Evolutionary conservation across 2,888 invertebrate genomes (phyloP).

Genomic region (Melanophora roralis): DNA sequence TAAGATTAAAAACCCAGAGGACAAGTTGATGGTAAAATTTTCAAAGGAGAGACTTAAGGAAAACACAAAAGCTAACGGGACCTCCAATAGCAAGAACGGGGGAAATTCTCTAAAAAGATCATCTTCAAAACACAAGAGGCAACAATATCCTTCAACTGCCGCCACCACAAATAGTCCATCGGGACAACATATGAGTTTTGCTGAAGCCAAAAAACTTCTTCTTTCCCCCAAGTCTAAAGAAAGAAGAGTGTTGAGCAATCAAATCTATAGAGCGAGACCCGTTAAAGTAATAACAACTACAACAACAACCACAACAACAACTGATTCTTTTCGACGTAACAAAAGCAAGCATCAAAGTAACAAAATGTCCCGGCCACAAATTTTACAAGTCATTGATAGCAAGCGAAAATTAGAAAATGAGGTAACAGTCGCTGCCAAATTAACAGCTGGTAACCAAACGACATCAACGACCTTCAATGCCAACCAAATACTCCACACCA

Average conservation of each 20-base stretch:
- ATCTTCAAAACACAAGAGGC: constrained; percentile 66
- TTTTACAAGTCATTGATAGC: constrained; percentile 81
- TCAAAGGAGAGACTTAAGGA: constrained; percentile 37
- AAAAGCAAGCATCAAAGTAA: constrained; percentile 69
- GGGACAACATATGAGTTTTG: constrained; percentile 14
- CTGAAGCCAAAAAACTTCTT: constrained; percentile 75
- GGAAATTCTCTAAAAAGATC: constrained; percentile 63
- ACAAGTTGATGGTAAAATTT: constrained; percentile 51
- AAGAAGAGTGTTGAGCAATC: constrained; percentile 70
- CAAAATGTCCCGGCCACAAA: constrained; percentile 82
- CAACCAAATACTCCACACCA: constrained; percentile 60
- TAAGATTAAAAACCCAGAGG: constrained; percentile 29
- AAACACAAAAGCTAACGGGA: background rate
- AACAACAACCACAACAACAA: constrained; percentile 32
- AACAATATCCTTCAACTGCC: constrained; percentile 68
- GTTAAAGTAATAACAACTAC: constrained; percentile 70
- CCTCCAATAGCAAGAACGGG: constrained; percentile 6
- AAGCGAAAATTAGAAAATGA: constrained; percentile 64
- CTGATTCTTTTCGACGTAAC: constrained; percentile 68
- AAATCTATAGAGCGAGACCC: constrained; percentile 74
- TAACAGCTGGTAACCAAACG: constrained; percentile 49
- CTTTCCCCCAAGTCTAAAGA: constrained; percentile 67
- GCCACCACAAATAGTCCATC: constrained; percentile 66
- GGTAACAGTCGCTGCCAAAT: constrained; percentile 37
- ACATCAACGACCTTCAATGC: constrained; percentile 52